Evolutionary conservation across 2,888 invertebrate genomes (phyloP).

Genomic region (Agrochola lychnidis): DNA sequence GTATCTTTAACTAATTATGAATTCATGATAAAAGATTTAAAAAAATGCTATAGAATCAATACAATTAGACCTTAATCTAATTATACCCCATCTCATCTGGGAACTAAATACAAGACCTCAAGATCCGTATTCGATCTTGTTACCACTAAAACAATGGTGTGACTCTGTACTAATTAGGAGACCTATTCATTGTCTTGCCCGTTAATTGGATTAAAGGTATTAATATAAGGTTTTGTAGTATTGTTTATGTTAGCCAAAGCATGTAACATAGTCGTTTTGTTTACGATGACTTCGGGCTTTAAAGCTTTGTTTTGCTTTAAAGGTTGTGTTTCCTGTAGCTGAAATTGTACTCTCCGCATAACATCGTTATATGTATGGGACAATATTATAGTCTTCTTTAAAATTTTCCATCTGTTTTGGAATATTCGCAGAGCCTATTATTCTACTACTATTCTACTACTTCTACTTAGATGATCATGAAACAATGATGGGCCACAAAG

Average conservation of each 20-base stretch:
- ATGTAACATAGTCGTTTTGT: background rate
- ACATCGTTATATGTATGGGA: background rate
- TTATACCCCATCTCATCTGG: background rate
- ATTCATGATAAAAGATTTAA: too few species aligned
- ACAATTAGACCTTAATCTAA: background rate
- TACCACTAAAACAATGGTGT: conserved; percentile 43
- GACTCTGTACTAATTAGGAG: conserved; percentile 43
- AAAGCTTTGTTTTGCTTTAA: background rate
- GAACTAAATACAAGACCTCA: conserved; percentile 20
- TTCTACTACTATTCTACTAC: background rate
- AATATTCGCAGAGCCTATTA: background rate
- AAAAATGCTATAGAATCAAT: background rate
- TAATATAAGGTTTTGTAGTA: background rate
- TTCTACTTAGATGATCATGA: background rate
- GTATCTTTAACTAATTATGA: background rate
- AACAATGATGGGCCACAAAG: background rate
- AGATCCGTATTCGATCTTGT: conserved; percentile 31
- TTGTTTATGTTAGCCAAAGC: conserved; percentile 18
- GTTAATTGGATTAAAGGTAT: conserved; percentile 22
- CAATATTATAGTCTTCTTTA: too few species aligned
- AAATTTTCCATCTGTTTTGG: too few species aligned
- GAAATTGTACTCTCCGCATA: background rate
- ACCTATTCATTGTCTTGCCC: conserved; percentile 51
- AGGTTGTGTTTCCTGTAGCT: background rate
- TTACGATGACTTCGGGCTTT: background rate